Evolutionary conservation across 1,140 invertebrate species (phyloP), one percentile per base, ranked within the genome.

Genomic region (Brachionus angularis): DNA sequence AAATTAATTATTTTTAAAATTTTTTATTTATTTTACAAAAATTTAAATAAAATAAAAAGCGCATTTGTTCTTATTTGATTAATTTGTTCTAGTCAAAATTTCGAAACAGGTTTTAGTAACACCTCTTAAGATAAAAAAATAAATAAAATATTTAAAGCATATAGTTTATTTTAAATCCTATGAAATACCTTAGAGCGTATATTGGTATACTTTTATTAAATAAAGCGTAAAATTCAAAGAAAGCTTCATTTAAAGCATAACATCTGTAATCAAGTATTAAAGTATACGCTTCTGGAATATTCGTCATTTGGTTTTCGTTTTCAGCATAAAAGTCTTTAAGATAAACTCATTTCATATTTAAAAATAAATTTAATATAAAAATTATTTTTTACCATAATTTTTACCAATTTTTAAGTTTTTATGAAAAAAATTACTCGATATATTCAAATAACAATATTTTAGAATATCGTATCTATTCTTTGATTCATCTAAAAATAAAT

Each of bases 201-300:
- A 42, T 67, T 21, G 62, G 62, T 47, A 67, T 67, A 8, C 7
- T 67, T 33, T 46, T 47, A 27, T 67, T 67, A 21, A 31, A 67
- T n/a, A 67, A n/a, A n/a, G 62, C 62, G 18, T 67, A 67, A 23
- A 67, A 67, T 36, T 67, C 39, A 36, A 33, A 67, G n/a, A 8
- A 34, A 21, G 21, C 7, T 3, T 67, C 31, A 36, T 47, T 50
- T 4, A 67, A n/a, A 7, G 62, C 62, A 14, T 67, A 67, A 33
- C 62, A 67, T 49, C 47, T 67, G 42, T 47, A 46, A 23, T 50
- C 47, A 12, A 33, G 29, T 16, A 67, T 25, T 10, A 67, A 21
- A 34, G 29, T 67, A 36, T 67, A 67, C 3, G 42, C 62, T 27
- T 67, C 62, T n/a, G 47, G n/a, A 50, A 16, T 14, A 49, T 16